These are phyloP conservation scores for Eudyptes chrysolophus DNA, from an alignment of 2,113 vertebrate genomes.

Conservation along the genomic window DNA sequence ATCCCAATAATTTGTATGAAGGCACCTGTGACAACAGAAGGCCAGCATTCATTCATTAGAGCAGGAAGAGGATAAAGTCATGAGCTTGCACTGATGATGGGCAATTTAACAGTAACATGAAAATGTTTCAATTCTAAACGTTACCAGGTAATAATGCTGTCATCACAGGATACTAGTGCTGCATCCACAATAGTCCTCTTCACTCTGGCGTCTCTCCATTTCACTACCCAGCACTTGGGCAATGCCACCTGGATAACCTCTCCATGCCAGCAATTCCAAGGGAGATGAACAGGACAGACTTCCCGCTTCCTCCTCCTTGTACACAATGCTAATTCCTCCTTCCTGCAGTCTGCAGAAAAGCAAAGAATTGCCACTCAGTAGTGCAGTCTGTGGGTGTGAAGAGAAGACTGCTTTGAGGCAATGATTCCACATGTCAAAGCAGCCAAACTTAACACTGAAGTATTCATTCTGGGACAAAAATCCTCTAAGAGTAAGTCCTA, in stretches of 20 bases:
- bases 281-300: not conserved
- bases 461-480: not conserved
- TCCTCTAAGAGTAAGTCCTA: not conserved
- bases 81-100: not conserved
- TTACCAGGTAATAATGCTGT: not conserved
- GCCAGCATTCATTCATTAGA: not conserved
- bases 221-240: not conserved
- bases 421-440: not conserved
- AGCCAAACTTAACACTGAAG: not conserved
- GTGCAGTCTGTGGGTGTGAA: not conserved
- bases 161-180: not conserved
- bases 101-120: not conserved
- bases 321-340: not conserved
- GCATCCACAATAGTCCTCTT: not conserved
- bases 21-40: not conserved
- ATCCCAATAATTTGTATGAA: not conserved
- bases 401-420: not conserved
- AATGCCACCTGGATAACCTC: not conserved
- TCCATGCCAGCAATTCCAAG: not conserved
- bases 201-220: not conserved
- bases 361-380: not conserved
- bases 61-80: not conserved
- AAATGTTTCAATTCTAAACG: not conserved
- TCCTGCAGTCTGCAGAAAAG: not conserved
- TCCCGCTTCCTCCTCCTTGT: not conserved